Percentiles rank a stretch among this genome's conserved stretches.
Conservation (phyloP, 2,797 vertebrate species). For the Typhlichthys subterraneus region DNA sequence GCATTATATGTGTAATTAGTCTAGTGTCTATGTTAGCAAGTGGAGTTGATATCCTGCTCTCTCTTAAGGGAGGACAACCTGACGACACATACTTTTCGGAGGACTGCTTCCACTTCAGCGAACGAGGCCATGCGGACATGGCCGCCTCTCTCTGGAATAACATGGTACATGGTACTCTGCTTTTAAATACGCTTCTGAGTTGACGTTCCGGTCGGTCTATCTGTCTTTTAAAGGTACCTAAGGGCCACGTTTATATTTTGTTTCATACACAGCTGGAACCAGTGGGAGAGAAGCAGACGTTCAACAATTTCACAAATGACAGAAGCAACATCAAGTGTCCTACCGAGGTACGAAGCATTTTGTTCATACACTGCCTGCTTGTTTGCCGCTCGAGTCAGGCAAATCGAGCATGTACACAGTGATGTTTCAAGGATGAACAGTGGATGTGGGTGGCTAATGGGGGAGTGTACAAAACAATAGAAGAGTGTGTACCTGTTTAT, state of each 20-base stretch:
- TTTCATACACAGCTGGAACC: constrained; percentile 84
- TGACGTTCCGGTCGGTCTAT: too few relatives aligned
- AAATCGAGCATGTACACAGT: too few relatives aligned
- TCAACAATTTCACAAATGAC: constrained; percentile 84
- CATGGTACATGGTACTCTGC: constrained; percentile 93
- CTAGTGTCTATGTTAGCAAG: too few relatives aligned
- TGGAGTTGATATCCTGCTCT: constrained; percentile 1
- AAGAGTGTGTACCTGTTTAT: too few relatives aligned
- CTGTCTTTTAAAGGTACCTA: too few relatives aligned
- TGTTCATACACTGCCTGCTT: not conserved
- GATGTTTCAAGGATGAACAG: too few relatives aligned
- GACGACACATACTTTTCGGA: constrained; percentile 85
- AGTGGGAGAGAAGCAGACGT: constrained; percentile 84
- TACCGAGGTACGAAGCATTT: constrained; percentile 67
- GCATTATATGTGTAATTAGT: too few relatives aligned
- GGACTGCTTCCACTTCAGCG: constrained; percentile 92
- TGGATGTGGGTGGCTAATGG: too few relatives aligned
- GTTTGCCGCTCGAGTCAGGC: too few relatives aligned
- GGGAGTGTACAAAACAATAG: too few relatives aligned
- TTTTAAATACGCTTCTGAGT: not conserved
- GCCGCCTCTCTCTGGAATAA: constrained; percentile 92
- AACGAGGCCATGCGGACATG: constrained; percentile 87
- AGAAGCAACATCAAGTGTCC: constrained; percentile 87
- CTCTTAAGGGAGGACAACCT: constrained; percentile 72
- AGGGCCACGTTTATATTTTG: constrained; percentile 11